Evolutionary conservation across 2,797 vertebrate genomes (phyloP), one percentile per base, ranked within the genome.

Genomic region (Pangasius sanitwongsei): DNA sequence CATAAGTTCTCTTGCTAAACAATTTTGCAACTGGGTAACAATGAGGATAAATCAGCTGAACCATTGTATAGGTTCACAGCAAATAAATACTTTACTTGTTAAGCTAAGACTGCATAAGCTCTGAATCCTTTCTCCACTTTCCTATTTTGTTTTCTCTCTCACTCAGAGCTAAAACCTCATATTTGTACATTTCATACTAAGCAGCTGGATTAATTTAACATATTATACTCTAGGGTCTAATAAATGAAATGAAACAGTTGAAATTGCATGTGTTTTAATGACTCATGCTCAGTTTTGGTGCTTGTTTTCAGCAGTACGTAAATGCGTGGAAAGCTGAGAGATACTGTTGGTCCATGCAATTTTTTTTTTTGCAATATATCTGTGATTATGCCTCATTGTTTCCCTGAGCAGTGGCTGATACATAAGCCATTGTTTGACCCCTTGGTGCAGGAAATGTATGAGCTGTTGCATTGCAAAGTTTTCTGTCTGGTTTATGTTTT

Each of bases 401-500:
- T 74, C 23, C 41, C 1, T 25, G 18, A 41, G 69, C 18, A 72
- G 34, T 72, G 34, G 18, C 37, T 74, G 37, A 48, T 75, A 44
- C 41, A 48, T 41, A 28, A 77, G 74, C 74, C 12, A 55, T 9
- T 55, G 77, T 81, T 11, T 80, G 31, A 23, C 53, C 53, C 74
- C 31, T 13, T 57, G 31, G 31, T 57, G 53, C 18, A 34, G 31
- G n/a, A 57, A 81, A 81, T 78, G 28, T 53, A 23, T 16, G 16
- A 81, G 78, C 8, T 57, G 53, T 81, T 23, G 50, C 78, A 20
- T 12, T 81, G 78, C 78, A 81, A 57, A 57, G 53, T 59, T 57
- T 81, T 81, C 53, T 5, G 3, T 57, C 53, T 23, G 53, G n/a
- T 34, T 81, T 18, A 80, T 37, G 31, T 59, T 81, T 59, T 81